These are phyloP conservation scores for Eudasyphora cyanicolor DNA, from an alignment of 2,888 invertebrate genomes.

Conservation along the genomic window DNA sequence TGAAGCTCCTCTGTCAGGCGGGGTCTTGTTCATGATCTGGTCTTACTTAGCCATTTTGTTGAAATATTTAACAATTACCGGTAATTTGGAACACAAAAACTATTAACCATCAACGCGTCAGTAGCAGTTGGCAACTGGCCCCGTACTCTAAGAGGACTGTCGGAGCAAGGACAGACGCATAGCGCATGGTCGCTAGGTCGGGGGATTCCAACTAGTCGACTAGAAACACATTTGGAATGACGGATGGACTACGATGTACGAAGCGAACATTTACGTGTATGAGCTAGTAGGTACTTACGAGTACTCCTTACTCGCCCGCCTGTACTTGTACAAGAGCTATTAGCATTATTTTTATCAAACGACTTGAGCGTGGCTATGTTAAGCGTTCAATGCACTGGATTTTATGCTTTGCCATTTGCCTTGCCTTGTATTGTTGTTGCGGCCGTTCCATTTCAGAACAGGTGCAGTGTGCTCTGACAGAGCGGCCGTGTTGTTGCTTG, in stretches of 20 bases:
- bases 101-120: conserved; percentile 9
- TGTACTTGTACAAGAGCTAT: conserved; percentile 13
- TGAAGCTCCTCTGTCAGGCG: neutral
- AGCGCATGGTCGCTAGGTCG: neutral
- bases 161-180: neutral
- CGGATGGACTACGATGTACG: no score
- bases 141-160: neutral
- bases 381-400: conserved; percentile 58
- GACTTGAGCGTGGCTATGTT: conserved; percentile 53
- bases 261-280: no score
- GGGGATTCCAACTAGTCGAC: neutral
- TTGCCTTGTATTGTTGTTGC: conserved; percentile 28
- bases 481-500: neutral
- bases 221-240: neutral
- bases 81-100: conserved; percentile 13
- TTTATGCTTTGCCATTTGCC: conserved; percentile 27
- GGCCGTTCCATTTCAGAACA: conserved; percentile 46
- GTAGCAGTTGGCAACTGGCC: neutral
- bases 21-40: no score
- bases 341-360: conserved; percentile 46
- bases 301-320: neutral
- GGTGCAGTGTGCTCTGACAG: conserved; percentile 33
- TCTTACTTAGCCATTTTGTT: neutral
- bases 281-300: neutral
- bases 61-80: conserved; percentile 14